Evolutionary conservation across 92 coral and sea anemone genomes (phyloP).

Genomic region (Zoanthus sansibaricus): DNA sequence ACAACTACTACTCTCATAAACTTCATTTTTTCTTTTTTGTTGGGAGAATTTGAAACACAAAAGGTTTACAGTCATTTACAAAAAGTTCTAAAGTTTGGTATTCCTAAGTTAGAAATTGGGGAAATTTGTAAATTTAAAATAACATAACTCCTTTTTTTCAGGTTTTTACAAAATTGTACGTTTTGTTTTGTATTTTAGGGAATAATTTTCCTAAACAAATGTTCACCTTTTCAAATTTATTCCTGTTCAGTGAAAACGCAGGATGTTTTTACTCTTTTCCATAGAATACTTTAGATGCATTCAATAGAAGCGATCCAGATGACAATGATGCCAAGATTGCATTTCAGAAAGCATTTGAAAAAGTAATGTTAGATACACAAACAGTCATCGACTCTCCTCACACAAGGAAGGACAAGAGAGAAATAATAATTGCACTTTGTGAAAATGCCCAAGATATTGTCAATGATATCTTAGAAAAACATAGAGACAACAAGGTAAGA

Average conservation of each 20-base stretch:
- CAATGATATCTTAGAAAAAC: slow-evolving; percentile 85
- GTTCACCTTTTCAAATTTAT: background rate
- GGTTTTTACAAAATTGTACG: background rate
- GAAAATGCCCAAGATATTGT: slow-evolving; percentile 97
- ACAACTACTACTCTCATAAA: no score
- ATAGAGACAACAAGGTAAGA: slow-evolving; percentile 76
- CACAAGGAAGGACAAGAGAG: slow-evolving; percentile 91
- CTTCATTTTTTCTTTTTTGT: no score
- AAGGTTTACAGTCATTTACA: no score
- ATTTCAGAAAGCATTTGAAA: slow-evolving; percentile 84
- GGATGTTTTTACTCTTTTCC: background rate
- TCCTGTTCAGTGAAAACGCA: background rate
- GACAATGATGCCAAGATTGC: slow-evolving; percentile 86
- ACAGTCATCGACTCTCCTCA: slow-evolving; percentile 88
- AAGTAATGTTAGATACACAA: slow-evolving; percentile 80
- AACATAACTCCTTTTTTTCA: background rate
- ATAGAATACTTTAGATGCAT: slow-evolving; percentile 75
- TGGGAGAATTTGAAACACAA: no score
- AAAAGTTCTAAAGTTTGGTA: no score
- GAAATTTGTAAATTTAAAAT: no score
- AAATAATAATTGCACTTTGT: slow-evolving; percentile 89
- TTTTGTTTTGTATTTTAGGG: background rate
- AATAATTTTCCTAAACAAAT: no score
- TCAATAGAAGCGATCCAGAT: slow-evolving; percentile 74
- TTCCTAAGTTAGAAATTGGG: no score